phyloP scores from a whole-genome alignment of 2,888 invertebrate species.

The Gymnocheta viridis region DNA sequence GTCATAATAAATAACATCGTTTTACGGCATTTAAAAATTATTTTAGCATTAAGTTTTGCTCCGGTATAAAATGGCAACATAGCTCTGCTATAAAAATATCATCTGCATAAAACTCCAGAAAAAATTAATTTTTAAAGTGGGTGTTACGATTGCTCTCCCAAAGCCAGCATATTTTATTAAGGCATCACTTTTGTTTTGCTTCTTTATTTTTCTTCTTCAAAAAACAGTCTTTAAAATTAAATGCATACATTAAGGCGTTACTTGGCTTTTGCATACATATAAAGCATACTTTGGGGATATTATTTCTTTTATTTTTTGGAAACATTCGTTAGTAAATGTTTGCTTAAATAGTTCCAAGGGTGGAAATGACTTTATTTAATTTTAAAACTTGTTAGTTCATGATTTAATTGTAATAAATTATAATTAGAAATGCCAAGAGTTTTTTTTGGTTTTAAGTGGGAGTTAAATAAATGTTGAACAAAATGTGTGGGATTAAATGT shows the following conservation, averaged over 20 bases:
- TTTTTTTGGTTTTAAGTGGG: background rate
- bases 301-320: too few relatives aligned
- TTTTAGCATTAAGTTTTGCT: too few relatives aligned
- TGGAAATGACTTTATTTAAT: conserved; percentile 26
- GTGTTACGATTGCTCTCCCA: background rate
- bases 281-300: background rate
- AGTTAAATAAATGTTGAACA: background rate
- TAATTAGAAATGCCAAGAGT: conserved; percentile 20
- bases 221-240: background rate
- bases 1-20: too few relatives aligned
- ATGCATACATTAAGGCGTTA: conserved; percentile 57
- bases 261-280: background rate
- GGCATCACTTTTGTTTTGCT: background rate
- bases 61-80: too few relatives aligned
- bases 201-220: background rate
- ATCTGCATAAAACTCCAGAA: background rate
- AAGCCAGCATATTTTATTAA: conserved; percentile 10
- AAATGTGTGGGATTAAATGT: background rate
- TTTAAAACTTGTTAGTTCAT: conserved; percentile 32
- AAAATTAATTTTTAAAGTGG: background rate
- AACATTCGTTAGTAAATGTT: background rate
- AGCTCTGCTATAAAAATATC: too few relatives aligned
- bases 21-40: too few relatives aligned
- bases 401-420: conserved; percentile 48
- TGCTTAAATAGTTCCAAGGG: background rate